These are phyloP conservation scores for Limnephilus auricula DNA, from an alignment of 2,888 invertebrate genomes.

Conservation along the genomic window DNA sequence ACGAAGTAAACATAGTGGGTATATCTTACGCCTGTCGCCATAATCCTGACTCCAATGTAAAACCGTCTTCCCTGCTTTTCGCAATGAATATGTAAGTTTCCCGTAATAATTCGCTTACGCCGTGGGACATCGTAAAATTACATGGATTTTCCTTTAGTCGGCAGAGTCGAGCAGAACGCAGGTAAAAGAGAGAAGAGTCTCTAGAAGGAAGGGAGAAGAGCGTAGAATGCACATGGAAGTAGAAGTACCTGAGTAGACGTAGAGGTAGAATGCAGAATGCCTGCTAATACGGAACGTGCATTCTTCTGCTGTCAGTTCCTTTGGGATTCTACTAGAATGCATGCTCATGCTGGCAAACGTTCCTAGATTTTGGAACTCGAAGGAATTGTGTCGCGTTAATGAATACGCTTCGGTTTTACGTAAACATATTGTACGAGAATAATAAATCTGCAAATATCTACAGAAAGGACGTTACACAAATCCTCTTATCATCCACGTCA, in stretches of 20 bases:
- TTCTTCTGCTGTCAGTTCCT: not conserved
- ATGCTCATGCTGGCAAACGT: not conserved
- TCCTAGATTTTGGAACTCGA: not conserved
- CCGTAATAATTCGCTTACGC: not conserved
- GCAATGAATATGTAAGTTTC: not conserved
- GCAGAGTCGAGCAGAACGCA: not conserved
- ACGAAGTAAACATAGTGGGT: not conserved
- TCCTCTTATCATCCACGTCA: not conserved
- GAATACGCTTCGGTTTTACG: not conserved
- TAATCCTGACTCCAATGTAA: not conserved
- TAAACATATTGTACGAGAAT: conserved; percentile 17
- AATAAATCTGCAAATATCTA: not conserved
- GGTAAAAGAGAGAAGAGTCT: not conserved
- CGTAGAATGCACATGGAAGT: not conserved
- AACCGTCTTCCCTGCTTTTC: not conserved
- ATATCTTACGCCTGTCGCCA: not conserved
- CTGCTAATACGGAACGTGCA: conserved; percentile 2
- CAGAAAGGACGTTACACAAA: not conserved
- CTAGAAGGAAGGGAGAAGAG: not conserved
- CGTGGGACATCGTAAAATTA: not conserved
- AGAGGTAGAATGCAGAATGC: not conserved
- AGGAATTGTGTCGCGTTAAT: not conserved
- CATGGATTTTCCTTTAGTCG: not conserved
- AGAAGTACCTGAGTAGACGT: not conserved
- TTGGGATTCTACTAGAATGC: not conserved